These are phyloP conservation scores for Andrena bucephala DNA, from an alignment of 2,888 invertebrate genomes.

Conservation along the genomic window DNA sequence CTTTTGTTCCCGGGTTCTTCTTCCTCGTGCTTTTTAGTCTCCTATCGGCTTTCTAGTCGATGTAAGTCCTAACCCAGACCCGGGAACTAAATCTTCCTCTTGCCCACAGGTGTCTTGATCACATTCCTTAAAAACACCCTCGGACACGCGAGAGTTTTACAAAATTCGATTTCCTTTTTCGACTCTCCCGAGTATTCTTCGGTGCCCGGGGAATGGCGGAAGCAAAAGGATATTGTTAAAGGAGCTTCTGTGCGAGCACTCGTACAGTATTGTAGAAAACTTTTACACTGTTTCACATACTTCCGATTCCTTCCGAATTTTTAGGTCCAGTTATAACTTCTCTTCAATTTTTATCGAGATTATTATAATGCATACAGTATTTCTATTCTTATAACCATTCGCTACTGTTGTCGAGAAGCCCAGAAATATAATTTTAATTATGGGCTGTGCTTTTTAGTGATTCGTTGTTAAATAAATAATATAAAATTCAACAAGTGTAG, in stretches of 20 bases:
- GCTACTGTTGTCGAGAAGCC: too few relatives aligned
- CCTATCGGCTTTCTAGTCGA: conserved; percentile 54
- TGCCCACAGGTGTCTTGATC: conserved; percentile 64
- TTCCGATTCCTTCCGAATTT: neutral
- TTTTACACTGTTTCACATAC: neutral
- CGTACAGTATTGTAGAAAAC: neutral
- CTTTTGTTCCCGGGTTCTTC: conserved; percentile 32
- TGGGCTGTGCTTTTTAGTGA: too few relatives aligned
- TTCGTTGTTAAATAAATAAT: too few relatives aligned
- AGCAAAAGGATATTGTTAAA: conserved; percentile 22
- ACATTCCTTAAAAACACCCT: conserved; percentile 38
- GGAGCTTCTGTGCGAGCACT: neutral
- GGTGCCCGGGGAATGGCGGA: conserved; percentile 28
- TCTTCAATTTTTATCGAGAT: neutral
- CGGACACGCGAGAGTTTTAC: conserved; percentile 71
- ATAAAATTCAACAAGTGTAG: too few relatives aligned
- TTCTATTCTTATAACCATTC: too few relatives aligned
- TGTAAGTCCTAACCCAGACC: conserved; percentile 32
- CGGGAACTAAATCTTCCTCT: conserved; percentile 74
- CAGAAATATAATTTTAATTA: too few relatives aligned
- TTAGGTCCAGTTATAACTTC: neutral
- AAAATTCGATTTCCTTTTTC: conserved; percentile 79
- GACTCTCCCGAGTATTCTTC: conserved; percentile 65
- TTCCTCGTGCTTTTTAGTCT: conserved; percentile 31
- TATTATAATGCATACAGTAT: neutral